Evolutionary conservation across 2,888 invertebrate species (phyloP).

Genomic region (Steinernema scapterisci): DNA sequence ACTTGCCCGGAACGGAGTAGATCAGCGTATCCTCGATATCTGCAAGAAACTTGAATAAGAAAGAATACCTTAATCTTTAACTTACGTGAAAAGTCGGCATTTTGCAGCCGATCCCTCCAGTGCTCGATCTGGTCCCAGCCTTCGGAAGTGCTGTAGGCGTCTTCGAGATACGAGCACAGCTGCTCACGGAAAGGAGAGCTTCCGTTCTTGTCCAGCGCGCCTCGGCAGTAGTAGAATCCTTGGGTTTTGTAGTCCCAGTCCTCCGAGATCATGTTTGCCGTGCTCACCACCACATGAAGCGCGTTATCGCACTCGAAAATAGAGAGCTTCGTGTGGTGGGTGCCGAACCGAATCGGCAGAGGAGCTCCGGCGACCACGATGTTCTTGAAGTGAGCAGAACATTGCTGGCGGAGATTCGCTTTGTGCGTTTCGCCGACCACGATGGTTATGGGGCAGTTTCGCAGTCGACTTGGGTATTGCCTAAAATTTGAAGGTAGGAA

Average conservation of each 20-base stretch:
- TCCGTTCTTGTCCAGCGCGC: constrained; percentile 34
- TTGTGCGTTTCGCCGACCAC: constrained; percentile 44
- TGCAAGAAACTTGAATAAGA: not conserved
- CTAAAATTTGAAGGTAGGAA: constrained; percentile 42
- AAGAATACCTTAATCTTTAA: not conserved
- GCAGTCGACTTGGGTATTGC: constrained; percentile 42
- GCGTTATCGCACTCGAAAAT: constrained; percentile 47
- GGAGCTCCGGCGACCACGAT: constrained; percentile 35
- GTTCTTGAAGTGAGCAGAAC: constrained; percentile 33
- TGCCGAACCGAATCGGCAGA: constrained; percentile 54
- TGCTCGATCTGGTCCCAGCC: constrained; percentile 33
- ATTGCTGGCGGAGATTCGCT: constrained; percentile 30
- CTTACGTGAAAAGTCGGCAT: constrained; percentile 39
- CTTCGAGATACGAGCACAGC: not conserved
- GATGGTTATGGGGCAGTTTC: constrained; percentile 43
- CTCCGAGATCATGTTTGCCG: constrained; percentile 52
- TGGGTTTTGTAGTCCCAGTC: constrained; percentile 61
- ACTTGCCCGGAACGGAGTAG: constrained; percentile 54
- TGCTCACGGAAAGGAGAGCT: not conserved
- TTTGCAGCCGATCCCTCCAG: constrained; percentile 43
- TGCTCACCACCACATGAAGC: constrained; percentile 57
- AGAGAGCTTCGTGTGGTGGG: constrained; percentile 61
- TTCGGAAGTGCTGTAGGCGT: not conserved
- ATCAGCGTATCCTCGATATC: constrained; percentile 49
- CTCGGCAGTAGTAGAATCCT: constrained; percentile 50